Base-by-base conservation (phyloP, 2,888 invertebrate species). In the Eucera pruinosa region DNA sequence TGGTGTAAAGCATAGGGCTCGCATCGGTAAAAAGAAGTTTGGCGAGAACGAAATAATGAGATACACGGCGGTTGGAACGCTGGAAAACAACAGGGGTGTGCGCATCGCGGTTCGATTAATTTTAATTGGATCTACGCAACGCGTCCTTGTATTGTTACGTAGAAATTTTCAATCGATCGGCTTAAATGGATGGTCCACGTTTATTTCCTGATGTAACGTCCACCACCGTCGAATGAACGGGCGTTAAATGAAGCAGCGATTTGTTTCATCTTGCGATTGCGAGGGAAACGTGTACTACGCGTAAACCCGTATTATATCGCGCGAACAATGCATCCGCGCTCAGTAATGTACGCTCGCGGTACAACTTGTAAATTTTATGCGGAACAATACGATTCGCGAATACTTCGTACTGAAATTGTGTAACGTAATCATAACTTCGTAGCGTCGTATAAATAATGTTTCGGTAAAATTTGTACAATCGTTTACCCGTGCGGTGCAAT, bases 391-490 rank as follows among this genome's bases (percentile, higher is more conserved):
- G 54, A 27, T 39, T 41, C 62, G n/a, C 43, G 52, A 15, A 4
- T 25, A 13, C 48, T 13, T 33, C 41, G 9, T 30, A 45, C 36
- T 9, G 36, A 50, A 57, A 39, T 41, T 13, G n/a, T n/a, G 20
- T 52, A 71, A 72, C 73, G 36, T 11, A 45, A 69, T 52, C 25
- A n/a, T 27, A 55, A 55, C 30, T 47, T 54, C 20, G 33, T 20
- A 25, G 23, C 6, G 11, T 43, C 48, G 43, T 71, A 43, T 27
- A 43, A 74, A 62, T n/a, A n/a, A n/a, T n/a, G 47, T 72, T 27
- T 50, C 58, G 66, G 20, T 27, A 54, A 76, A 76, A 66, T 75
- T 75, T 76, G 77, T 66, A 75, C 77, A 41, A 73, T 55, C 9
- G 60, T 71, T 70, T n/a, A 25, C 33, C 41, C 54, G 58, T 52